Conservation (phyloP, 2,888 invertebrate species). For the Scelioninae gen. 1 region DNA sequence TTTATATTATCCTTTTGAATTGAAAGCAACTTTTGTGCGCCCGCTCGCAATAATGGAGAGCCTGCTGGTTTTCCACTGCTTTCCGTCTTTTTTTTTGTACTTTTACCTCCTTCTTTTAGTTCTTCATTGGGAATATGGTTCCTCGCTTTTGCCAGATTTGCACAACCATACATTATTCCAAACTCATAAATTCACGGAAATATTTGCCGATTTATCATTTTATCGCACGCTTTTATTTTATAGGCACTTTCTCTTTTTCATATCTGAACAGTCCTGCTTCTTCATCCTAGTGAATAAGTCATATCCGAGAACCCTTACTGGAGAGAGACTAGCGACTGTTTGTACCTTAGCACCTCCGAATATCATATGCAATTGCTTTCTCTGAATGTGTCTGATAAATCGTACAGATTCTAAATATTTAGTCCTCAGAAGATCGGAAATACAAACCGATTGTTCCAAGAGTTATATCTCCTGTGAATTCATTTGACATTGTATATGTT, state of each 20-base stretch:
- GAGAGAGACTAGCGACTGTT: slow-evolving; percentile 53
- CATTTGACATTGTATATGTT: too few relatives aligned
- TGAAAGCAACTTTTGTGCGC: slow-evolving; percentile 62
- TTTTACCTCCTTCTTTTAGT: not conserved
- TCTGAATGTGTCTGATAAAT: slow-evolving; percentile 57
- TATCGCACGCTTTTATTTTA: slow-evolving; percentile 76
- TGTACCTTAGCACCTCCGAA: slow-evolving; percentile 19
- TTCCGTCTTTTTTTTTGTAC: not conserved
- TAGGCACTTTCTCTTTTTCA: slow-evolving; percentile 71
- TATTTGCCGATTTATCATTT: slow-evolving; percentile 79
- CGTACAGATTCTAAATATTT: slow-evolving; percentile 28
- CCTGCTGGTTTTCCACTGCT: slow-evolving; percentile 8
- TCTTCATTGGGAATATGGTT: slow-evolving; percentile 1
- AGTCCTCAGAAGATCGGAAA: not conserved
- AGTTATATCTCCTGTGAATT: too few relatives aligned
- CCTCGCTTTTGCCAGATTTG: not conserved
- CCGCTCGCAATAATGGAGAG: slow-evolving; percentile 40
- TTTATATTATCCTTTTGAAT: slow-evolving; percentile 65
- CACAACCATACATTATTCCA: slow-evolving; percentile 44
- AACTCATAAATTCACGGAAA: slow-evolving; percentile 62
- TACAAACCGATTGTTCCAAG: too few relatives aligned
- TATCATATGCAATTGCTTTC: slow-evolving; percentile 20
- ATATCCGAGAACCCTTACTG: slow-evolving; percentile 22
- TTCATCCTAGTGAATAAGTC: slow-evolving; percentile 49
- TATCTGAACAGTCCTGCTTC: slow-evolving; percentile 62